phyloP scores from a whole-genome alignment of 2,888 invertebrate genomes.

The Pheosia tremula region DNA sequence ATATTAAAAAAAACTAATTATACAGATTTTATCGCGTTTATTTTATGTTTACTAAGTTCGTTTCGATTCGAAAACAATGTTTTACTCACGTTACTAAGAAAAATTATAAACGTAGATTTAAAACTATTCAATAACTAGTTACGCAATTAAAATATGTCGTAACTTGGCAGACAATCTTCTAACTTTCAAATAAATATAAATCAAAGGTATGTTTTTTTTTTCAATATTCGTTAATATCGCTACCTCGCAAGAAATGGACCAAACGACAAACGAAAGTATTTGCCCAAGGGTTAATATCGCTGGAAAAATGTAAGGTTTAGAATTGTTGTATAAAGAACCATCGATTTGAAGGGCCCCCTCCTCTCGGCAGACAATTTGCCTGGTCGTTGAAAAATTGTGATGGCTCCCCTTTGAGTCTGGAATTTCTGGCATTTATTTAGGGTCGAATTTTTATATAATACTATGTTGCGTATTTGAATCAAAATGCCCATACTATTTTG shows the following conservation, averaged over 20 bases:
- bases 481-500: too few species aligned
- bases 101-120: too few species aligned
- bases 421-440: constrained; percentile 14
- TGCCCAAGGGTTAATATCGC: constrained; percentile 53
- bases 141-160: too few species aligned
- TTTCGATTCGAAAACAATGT: too few species aligned
- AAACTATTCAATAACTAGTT: too few species aligned
- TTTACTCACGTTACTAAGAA: too few species aligned
- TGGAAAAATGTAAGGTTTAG: constrained; percentile 48
- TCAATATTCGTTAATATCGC: background rate
- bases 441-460: background rate
- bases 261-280: constrained; percentile 37
- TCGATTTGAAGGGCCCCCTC: constrained; percentile 30
- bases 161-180: too few species aligned
- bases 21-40: too few species aligned
- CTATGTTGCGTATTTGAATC: background rate
- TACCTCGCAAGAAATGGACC: constrained; percentile 27
- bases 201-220: too few species aligned
- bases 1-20: too few species aligned
- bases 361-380: constrained; percentile 22
- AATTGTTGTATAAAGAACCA: constrained; percentile 39
- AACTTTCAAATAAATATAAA: too few species aligned
- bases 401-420: constrained; percentile 31
- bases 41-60: too few species aligned
- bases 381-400: constrained; percentile 39